A percentile compares a stretch with the other conserved stretches of the same genome.
Evolutionary conservation across 2,113 vertebrate genomes (phyloP).

Genomic region (Oxyura jamaicensis): DNA sequence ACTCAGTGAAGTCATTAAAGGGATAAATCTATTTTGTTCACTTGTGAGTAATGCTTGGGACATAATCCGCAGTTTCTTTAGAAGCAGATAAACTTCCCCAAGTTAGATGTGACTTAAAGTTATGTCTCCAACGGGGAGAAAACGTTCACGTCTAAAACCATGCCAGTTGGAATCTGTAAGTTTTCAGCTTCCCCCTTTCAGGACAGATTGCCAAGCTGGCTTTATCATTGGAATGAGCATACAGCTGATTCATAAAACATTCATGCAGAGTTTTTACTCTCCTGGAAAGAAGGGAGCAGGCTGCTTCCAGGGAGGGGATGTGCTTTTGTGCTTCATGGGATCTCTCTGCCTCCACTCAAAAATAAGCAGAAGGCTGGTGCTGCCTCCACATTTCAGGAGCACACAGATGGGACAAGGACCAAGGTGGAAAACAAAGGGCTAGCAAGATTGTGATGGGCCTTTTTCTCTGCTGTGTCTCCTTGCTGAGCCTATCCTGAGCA

Average conservation of each 20-base stretch:
- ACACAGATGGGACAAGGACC: background rate
- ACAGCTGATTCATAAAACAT: constrained; percentile 57
- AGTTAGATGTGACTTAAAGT: background rate
- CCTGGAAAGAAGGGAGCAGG: constrained; percentile 25
- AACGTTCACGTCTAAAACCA: background rate
- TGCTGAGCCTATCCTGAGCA: background rate
- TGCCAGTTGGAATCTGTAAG: background rate
- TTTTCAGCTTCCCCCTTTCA: constrained; percentile 30
- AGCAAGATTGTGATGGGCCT: background rate
- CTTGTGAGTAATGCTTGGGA: background rate
- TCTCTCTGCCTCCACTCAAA: background rate
- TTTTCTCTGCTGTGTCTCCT: background rate
- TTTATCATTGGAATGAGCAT: constrained; percentile 43
- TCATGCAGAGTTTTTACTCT: constrained; percentile 20
- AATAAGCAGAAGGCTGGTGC: constrained; percentile 11
- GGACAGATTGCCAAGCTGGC: constrained; percentile 46
- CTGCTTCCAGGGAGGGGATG: constrained; percentile 46
- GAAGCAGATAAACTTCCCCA: constrained; percentile 11
- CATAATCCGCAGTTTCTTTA: background rate
- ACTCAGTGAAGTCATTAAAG: background rate
- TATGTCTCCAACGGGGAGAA: background rate
- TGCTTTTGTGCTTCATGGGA: constrained; percentile 41
- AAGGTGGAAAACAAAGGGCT: background rate
- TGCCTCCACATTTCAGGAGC: background rate
- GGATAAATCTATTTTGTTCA: constrained; percentile 1